Base-by-base conservation (phyloP, 92 coral and sea anemone genomes). In the Epizoanthus ramosus region DNA sequence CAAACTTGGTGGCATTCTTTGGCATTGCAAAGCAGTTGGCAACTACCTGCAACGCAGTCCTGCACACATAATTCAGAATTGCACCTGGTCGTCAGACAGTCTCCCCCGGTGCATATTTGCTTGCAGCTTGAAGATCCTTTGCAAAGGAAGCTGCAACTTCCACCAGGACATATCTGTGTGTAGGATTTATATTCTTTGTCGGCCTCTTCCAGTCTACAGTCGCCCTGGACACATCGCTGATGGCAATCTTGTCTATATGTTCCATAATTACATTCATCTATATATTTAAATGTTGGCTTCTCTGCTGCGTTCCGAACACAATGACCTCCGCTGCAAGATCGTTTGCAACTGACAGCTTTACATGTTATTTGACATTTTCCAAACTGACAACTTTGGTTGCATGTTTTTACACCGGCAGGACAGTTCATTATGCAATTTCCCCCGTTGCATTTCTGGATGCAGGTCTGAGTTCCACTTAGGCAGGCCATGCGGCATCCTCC, bases 371-470 rank as follows among this genome's bases (percentile, higher is more conserved):
- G 64, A 68, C 93, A 90, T 59, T 63, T 79, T 25, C 93, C 93
- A 31, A 68, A 54, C 7, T 39, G 52, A 31, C 93, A 90, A 54
- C 85, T 57, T 71, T 90, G 93, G 12, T 90, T 79, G 79, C 93
- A 90, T 4, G 39, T 63, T 23, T 73, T 56, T 9, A 84, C 93
- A 22, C 88, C 85, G 57, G 79, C 57, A 7, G 93, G 93, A 28
- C 93, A 90, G 67, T n/a, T 60, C 93, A 90, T 90, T 56, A 35
- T 43, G 72, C 93, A 90, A 23, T 83, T 85, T 4, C 93, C 93
- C 16, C 91, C 74, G 74, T 63, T 54, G 88, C 91, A 73, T 87
- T 84, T 83, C 81, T 87, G 85, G 80, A 90, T 37, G 77, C 91
- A 79, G 52, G 76, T 72, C 39, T 74, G 75, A 18, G 73, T 84